Conservation (phyloP, 23 tunicate species). For the Botrylloides violaceus region DNA sequence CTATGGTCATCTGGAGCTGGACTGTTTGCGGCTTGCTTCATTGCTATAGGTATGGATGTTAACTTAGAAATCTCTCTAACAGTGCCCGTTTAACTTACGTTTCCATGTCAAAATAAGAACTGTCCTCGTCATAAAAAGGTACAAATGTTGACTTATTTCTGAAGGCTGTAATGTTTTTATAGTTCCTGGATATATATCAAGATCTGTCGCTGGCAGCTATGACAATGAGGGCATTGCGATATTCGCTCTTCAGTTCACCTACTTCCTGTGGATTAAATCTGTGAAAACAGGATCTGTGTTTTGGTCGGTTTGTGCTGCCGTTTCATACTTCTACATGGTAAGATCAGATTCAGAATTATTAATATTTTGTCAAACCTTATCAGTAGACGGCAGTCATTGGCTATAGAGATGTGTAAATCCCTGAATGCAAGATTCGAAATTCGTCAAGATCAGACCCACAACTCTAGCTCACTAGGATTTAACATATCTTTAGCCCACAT, state of each 20-base stretch:
- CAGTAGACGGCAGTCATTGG: no score
- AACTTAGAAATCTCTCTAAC: neutral
- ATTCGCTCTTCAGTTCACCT: constrained; percentile 86
- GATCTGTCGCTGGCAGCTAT: constrained; percentile 98
- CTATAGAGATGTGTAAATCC: no score
- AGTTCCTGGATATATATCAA: constrained; percentile 99
- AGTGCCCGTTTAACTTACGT: no score
- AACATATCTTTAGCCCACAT: no score
- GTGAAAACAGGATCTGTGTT: constrained; percentile 90
- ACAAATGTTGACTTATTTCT: no score
- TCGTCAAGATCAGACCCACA: no score
- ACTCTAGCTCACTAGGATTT: no score
- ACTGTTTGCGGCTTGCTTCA: constrained; percentile 94
- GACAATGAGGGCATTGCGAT: constrained; percentile 99
- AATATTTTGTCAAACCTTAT: no score
- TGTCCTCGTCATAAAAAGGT: no score
- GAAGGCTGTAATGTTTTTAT: neutral
- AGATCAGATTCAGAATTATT: no score
- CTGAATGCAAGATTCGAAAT: no score
- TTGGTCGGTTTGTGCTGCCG: constrained; percentile 92
- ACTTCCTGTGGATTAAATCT: constrained; percentile 87
- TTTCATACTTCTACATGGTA: constrained; percentile 99
- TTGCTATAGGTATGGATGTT: constrained; percentile 61
- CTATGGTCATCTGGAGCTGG: constrained; percentile 96
- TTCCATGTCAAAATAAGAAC: no score